Conservation (phyloP, 1,140 invertebrate species). For the Trinorchestia longiramus region DNA sequence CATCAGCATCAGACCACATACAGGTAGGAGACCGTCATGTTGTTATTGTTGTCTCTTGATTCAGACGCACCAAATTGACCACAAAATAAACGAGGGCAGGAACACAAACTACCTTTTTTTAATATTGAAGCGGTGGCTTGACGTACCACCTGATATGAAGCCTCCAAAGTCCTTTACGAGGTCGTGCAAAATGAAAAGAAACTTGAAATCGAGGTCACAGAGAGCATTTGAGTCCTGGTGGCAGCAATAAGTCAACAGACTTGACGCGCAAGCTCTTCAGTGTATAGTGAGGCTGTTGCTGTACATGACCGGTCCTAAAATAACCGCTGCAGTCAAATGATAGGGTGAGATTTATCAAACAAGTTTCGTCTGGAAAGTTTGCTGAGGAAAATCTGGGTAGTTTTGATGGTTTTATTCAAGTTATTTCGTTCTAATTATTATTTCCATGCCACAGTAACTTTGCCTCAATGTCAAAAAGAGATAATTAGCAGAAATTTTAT, state of each 20-base stretch:
- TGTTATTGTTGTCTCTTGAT: not conserved
- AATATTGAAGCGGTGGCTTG: not conserved
- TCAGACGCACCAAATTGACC: not conserved
- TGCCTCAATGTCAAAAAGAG: no score
- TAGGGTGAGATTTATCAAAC: no score
- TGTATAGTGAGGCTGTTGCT: no score
- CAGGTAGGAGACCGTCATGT: not conserved
- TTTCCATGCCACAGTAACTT: no score
- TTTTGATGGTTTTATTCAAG: no score
- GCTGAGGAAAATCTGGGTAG: no score
- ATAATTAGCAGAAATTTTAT: no score
- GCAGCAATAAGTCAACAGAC: not conserved
- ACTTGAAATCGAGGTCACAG: not conserved
- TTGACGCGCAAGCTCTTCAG: no score
- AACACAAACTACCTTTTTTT: not conserved
- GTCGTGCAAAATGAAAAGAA: not conserved
- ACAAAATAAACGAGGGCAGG: not conserved
- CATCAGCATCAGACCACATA: not conserved
- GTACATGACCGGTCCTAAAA: no score
- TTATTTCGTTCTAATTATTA: no score
- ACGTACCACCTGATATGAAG: not conserved
- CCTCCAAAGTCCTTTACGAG: not conserved
- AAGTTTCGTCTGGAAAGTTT: no score
- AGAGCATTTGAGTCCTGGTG: not conserved
- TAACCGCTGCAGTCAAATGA: no score